A percentile compares a stretch with the other conserved stretches of the same genome.
phyloP scores from a whole-genome alignment of 2,888 invertebrate species.

The Trachelus troglodyta region DNA sequence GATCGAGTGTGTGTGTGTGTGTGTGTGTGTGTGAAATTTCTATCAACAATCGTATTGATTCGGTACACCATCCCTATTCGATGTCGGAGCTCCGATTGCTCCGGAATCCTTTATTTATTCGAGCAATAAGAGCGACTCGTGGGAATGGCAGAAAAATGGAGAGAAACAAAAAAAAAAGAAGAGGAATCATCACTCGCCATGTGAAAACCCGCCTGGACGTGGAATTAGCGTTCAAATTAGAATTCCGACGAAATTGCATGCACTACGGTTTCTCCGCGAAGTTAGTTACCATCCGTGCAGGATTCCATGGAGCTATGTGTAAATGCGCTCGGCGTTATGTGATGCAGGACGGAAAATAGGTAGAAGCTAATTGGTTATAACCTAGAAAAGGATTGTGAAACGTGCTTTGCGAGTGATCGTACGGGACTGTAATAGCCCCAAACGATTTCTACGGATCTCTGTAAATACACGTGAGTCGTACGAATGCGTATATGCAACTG shows the following conservation, averaged over 20 bases:
- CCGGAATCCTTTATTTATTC: too few species aligned
- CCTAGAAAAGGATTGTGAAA: neutral
- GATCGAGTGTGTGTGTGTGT: too few species aligned
- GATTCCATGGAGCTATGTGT: neutral
- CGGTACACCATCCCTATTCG: too few species aligned
- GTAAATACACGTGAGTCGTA: neutral
- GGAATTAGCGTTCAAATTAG: too few species aligned
- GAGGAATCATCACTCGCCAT: too few species aligned
- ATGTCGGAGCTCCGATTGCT: too few species aligned
- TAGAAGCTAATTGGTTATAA: neutral
- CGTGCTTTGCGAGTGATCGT: neutral
- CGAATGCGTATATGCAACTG: neutral
- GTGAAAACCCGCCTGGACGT: too few species aligned
- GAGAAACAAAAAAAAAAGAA: too few species aligned
- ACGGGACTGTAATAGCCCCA: neutral
- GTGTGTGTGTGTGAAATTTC: too few species aligned
- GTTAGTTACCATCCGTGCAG: neutral
- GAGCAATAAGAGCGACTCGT: too few species aligned
- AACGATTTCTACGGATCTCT: neutral
- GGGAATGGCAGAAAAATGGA: too few species aligned
- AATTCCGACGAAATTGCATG: neutral
- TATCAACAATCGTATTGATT: too few species aligned
- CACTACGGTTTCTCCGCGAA: neutral
- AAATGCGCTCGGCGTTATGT: neutral
- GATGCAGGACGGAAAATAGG: neutral